A percentile compares a stretch with the other conserved stretches of the same genome.
Conservation (phyloP, 2,797 vertebrate species). For the Petrocephalus schoutedeni region DNA sequence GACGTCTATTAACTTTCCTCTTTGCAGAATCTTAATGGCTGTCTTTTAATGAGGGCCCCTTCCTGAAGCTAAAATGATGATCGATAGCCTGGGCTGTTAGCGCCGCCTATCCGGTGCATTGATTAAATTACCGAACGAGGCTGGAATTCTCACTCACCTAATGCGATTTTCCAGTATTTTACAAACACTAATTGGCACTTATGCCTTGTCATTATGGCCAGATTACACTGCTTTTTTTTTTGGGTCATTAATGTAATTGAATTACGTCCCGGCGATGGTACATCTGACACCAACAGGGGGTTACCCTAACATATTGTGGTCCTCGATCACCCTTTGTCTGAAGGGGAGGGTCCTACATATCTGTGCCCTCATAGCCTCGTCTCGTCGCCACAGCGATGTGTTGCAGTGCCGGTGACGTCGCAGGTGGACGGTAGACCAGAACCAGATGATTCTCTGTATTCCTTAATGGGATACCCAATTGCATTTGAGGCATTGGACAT, state of each 20-base stretch:
- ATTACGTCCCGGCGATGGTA: background rate
- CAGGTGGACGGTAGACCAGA: background rate
- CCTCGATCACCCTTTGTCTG: background rate
- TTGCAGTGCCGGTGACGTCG: background rate
- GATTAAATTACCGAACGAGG: background rate
- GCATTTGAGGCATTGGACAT: background rate
- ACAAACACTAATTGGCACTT: slow-evolving; percentile 12
- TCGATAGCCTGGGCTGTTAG: background rate
- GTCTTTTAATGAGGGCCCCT: background rate
- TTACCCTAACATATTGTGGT: background rate
- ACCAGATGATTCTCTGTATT: background rate
- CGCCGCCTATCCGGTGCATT: background rate
- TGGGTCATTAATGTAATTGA: background rate
- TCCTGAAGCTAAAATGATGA: slow-evolving; percentile 9
- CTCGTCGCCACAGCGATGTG: background rate
- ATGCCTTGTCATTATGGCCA: background rate
- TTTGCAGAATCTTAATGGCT: background rate
- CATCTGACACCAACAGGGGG: background rate
- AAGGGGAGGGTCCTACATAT: background rate
- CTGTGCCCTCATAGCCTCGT: background rate
- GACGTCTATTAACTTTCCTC: background rate
- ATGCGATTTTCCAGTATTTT: background rate
- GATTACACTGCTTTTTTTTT: background rate
- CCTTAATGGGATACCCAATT: background rate
- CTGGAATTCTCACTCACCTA: background rate